Evolutionary conservation across 1,140 invertebrate genomes (phyloP).

Genomic region (Colletes gigas): DNA sequence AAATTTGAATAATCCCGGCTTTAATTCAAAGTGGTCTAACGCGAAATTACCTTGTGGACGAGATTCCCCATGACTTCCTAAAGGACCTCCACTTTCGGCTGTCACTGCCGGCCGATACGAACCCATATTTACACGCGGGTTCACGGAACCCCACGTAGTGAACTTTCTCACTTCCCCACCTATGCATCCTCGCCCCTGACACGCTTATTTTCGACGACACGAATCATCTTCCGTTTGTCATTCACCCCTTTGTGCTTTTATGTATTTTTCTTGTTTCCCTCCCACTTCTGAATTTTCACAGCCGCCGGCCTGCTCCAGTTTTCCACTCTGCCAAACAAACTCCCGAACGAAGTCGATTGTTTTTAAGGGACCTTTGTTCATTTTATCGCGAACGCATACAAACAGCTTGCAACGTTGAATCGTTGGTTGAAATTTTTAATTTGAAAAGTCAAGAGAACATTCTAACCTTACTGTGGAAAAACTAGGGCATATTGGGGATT

Average conservation of each 20-base stretch:
- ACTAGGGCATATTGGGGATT: too few relatives aligned
- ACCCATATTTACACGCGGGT: constrained; percentile 67
- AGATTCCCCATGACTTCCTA: constrained; percentile 65
- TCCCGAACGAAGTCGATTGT: neutral
- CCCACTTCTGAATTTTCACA: neutral
- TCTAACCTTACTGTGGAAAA: too few relatives aligned
- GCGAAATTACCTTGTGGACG: constrained; percentile 60
- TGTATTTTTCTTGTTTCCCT: constrained; percentile 10
- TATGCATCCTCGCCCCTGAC: constrained; percentile 42
- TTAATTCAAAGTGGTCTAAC: neutral
- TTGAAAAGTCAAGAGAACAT: too few relatives aligned
- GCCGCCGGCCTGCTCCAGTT: neutral
- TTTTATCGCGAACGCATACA: too few relatives aligned
- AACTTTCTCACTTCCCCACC: constrained; percentile 52
- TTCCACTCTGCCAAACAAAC: neutral
- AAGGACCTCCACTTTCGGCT: constrained; percentile 58
- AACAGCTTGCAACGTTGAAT: too few relatives aligned
- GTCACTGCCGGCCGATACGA: constrained; percentile 52
- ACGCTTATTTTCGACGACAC: constrained; percentile 45
- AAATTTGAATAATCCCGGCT: neutral
- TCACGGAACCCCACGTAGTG: constrained; percentile 56
- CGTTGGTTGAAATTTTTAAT: too few relatives aligned
- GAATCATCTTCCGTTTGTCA: constrained; percentile 32
- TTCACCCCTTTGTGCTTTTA: constrained; percentile 30
- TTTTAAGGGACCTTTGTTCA: too few relatives aligned